Conservation (phyloP, 2,888 invertebrate genomes). For the Cistogaster globosa region DNA sequence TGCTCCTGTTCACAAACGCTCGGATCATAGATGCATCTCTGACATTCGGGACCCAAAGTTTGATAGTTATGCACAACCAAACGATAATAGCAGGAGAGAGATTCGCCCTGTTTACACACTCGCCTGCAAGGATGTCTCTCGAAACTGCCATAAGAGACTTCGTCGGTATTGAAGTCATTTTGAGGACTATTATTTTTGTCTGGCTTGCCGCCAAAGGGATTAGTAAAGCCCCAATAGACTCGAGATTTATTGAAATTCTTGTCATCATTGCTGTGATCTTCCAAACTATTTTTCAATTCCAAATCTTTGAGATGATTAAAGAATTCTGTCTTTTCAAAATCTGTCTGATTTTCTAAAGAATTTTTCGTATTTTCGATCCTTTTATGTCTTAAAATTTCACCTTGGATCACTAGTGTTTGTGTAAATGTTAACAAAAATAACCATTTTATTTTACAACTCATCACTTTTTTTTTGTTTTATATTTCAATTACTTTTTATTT, state of each 20-base stretch:
- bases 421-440: slow-evolving; percentile 11
- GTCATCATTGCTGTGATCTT: neutral
- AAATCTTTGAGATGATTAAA: slow-evolving; percentile 16
- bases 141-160: slow-evolving; percentile 61
- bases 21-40: slow-evolving; percentile 77
- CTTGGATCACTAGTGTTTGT: neutral
- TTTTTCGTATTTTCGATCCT: neutral
- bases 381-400: slow-evolving; percentile 37
- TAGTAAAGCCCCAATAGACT: slow-evolving; percentile 57
- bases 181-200: slow-evolving; percentile 17
- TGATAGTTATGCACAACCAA: slow-evolving; percentile 80
- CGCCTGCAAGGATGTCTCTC: slow-evolving; percentile 79
- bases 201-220: slow-evolving; percentile 16
- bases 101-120: slow-evolving; percentile 77
- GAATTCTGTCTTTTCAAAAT: slow-evolving; percentile 19
- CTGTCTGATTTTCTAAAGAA: neutral
- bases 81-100: slow-evolving; percentile 79
- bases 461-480: slow-evolving; percentile 46
- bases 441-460: slow-evolving; percentile 38
- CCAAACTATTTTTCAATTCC: slow-evolving; percentile 36
- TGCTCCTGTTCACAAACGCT: slow-evolving; percentile 75
- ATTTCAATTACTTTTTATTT: neutral
- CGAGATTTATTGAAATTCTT: slow-evolving; percentile 51
- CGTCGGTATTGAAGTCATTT: slow-evolving; percentile 35
- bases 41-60: slow-evolving; percentile 78